Evolutionary conservation across 1,140 invertebrate genomes (phyloP), one percentile per base, ranked within the genome.

Genomic region (Carcinoscorpius rotundicauda): DNA sequence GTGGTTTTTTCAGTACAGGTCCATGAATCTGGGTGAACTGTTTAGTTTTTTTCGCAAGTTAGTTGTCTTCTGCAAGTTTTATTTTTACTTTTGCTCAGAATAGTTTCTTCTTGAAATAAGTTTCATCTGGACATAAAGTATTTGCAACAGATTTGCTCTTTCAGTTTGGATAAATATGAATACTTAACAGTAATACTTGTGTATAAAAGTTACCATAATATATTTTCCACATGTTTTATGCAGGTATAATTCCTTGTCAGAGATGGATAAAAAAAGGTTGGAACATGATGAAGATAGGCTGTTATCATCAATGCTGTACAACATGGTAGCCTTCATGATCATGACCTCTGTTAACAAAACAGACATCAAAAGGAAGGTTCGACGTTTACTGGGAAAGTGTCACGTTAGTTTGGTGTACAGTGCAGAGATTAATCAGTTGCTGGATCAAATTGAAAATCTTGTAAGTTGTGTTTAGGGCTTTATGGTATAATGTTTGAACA

Each of bases 241-340:
- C n/a, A 68, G 72, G 48, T 73, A 73, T 66, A 62, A 67, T n/a
- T 68, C 71, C 11, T 56, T 73, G 52, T 68, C 66, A 48, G 69
- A 71, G 9, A 71, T 69, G 64, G 97, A 99, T 74, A 83, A 91
- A 52, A 97, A 98, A 78, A 82, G 96, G 4, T 78, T 99, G 49
- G 97, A 99, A 74, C 92, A 98, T 68, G 97, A 99, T 75, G 97
- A 99, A 76, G 97, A 99, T 76, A 82, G 94, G 68, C 78, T 99
- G 6, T 79, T 99, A 61, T 93, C 95, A 6, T 96, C 92, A 1
- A 87, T 98, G 78, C 79, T 99, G 10, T 98, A 97, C 76, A 99
- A 99, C 78, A 79, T 98, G 66, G 93, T 93, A 3, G 93, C 93
- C 6, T 96, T 97, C 69, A 87, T 99, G 83, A 86, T 99, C 2